phyloP scores from a whole-genome alignment of 2,888 invertebrate genomes.

The Aethes cnicana region DNA sequence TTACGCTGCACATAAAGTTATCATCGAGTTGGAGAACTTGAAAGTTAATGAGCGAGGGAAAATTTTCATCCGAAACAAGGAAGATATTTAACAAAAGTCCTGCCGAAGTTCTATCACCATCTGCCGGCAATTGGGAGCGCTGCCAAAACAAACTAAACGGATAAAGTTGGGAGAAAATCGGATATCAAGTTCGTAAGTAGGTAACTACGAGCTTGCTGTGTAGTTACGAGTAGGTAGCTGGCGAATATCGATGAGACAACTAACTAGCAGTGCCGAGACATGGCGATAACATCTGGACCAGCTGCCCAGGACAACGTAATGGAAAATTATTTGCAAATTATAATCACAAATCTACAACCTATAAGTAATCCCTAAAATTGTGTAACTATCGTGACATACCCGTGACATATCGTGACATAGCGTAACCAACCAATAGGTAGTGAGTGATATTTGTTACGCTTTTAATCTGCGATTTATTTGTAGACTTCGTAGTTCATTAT shows the following conservation, averaged over 20 bases:
- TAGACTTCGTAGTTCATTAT: too few species aligned
- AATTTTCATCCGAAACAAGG: slow-evolving; percentile 42
- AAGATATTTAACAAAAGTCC: slow-evolving; percentile 51
- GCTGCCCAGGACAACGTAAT: too few species aligned
- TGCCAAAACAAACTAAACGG: slow-evolving; percentile 60
- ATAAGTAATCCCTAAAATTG: too few species aligned
- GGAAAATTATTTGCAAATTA: too few species aligned
- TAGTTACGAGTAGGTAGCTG: neutral
- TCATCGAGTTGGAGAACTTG: slow-evolving; percentile 8
- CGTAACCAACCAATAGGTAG: too few species aligned
- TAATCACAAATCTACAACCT: too few species aligned
- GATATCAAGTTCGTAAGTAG: slow-evolving; percentile 49
- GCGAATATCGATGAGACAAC: slow-evolving; percentile 22
- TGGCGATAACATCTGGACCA: neutral
- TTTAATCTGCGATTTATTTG: too few species aligned
- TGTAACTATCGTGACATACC: too few species aligned
- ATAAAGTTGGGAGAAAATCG: slow-evolving; percentile 49
- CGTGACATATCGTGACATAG: too few species aligned
- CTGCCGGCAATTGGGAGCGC: slow-evolving; percentile 64
- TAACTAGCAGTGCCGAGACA: neutral
- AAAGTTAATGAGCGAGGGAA: slow-evolving; percentile 36
- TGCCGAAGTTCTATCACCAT: slow-evolving; percentile 55
- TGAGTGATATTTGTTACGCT: too few species aligned
- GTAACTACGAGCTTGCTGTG: slow-evolving; percentile 30
- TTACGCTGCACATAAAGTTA: slow-evolving; percentile 5